Evolutionary conservation across 2,113 vertebrate genomes (phyloP), one percentile per base, ranked within the genome.

Genomic region (Phainopepla nitens): DNA sequence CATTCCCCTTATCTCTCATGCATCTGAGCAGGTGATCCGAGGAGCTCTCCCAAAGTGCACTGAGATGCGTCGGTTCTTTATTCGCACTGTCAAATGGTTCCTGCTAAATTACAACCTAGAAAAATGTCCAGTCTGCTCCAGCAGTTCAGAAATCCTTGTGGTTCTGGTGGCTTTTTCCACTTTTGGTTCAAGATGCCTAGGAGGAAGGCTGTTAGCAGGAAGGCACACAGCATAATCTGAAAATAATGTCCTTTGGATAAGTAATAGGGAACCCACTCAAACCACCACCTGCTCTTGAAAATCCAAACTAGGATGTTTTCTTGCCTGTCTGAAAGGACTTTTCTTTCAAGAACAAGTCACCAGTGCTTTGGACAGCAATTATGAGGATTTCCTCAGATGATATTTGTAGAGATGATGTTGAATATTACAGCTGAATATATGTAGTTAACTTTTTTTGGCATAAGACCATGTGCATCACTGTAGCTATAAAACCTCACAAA

Each of bases 1-100:
- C 1, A 0, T 39, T 76, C 17, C 44, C 18, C 16, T 72, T 84
- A 19, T 50, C 17, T 50, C n/a, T 72, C 8, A 3, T 27, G 45
- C 50, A 53, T 79, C 71, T 71, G 61, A 62, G 25, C 1, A 0
- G 7, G 62, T 60, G 45, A 65, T 73, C 28, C 0, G 0, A 87
- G 53, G 33, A 82, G n/a, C 15, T 72, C n/a, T 93, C 41, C 39
- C 45, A 53, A 2, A 31, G 4, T 24, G 15, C 58, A 29, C 22
- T 0, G 1, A 76, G 57, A 82, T 61, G 57, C 4, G 0, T 18
- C 1, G 1, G 58, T 31, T 50, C 62, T 86, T 17, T 57, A 22
- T 49, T 72, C 45, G 7, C 16, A 4, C 57, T 60, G 36, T 66
- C 39, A 54, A 64, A 71, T 44, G 15, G 24, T 49, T 89, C 25